Evolutionary conservation across 2,113 vertebrate genomes (phyloP), one percentile per base, ranked within the genome.

Genomic region (Artemisiospiza belli): DNA sequence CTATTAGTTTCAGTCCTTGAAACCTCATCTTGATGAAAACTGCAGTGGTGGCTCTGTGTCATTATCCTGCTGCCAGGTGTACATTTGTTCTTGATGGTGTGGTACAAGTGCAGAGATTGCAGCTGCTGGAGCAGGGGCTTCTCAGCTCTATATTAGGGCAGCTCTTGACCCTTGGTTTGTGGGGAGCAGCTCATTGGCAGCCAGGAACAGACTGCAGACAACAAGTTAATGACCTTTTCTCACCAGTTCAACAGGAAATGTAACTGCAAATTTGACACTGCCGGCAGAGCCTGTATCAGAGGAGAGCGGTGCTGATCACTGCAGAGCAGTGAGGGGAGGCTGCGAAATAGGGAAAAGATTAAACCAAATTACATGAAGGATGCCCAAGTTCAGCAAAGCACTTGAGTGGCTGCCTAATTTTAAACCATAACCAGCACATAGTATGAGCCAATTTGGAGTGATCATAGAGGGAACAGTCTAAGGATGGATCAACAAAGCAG

Each of bases 181-280:
- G 83, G 44, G 49, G 72, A 95, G 10, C 41, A 70, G 90, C 43
- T 90, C 75, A 57, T 31, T 70, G 85, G 64, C 81, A 90, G 90
- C 47, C 4, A 33, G 69, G 68, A 90, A 21, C 2, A 87, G 83
- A 79, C n/a, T 0, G 0, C 1, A 3, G 92, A 75, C 76, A 92
- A 88, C 85, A 94, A 92, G 85, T 96, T 94, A 94, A 96, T 87
- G 83, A 93, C 90, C 91, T 95, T 94, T 90, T 46, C 83, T 55
- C 67, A 51, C 21, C 24, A 35, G 88, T 96, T 93, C 88, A 92
- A 94, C 64, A 86, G 57, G 88, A 89, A 83, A 93, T 84, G 54
- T 75, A 81, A 94, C 85, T 6, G 47, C 73, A 83, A 90, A 92
- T 93, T 86, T 86, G 88, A 83, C 67, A 52, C 11, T 64, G 64